A percentile compares a stretch with the other conserved stretches of the same genome.
These are phyloP conservation scores for Catharus fuscescens DNA, from an alignment of 2,113 vertebrate genomes.

Conservation along the genomic window DNA sequence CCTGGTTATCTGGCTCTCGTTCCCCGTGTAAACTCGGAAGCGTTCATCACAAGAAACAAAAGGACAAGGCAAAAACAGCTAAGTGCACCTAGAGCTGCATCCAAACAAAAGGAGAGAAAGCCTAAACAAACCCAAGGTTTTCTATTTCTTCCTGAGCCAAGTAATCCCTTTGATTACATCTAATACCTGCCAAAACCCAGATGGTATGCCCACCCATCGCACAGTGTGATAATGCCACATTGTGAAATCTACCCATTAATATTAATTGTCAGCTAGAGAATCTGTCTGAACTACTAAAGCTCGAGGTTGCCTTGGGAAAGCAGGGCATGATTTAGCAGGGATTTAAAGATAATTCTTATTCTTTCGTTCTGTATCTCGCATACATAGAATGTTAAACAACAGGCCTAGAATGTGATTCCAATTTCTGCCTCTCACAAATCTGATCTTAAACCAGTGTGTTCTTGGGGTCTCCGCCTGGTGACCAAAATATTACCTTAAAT, in stretches of 20 bases:
- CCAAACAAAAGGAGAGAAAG: slow-evolving; percentile 79
- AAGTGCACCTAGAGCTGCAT: slow-evolving; percentile 75
- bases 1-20: neutral
- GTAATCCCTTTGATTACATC: slow-evolving; percentile 98
- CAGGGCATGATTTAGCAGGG: slow-evolving; percentile 86
- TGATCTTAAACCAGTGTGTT: slow-evolving; percentile 62
- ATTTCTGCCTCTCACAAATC: slow-evolving; percentile 55
- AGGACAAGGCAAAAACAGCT: slow-evolving; percentile 64
- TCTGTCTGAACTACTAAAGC: slow-evolving; percentile 88
- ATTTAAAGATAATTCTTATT: slow-evolving; percentile 88
- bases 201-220: slow-evolving; percentile 95
- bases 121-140: slow-evolving; percentile 82
- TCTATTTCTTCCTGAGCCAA: slow-evolving; percentile 88
- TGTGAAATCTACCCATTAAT: slow-evolving; percentile 94
- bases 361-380: slow-evolving; percentile 75
- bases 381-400: slow-evolving; percentile 81
- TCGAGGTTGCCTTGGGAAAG: slow-evolving; percentile 87
- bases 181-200: slow-evolving; percentile 96
- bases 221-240: slow-evolving; percentile 93
- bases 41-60: slow-evolving; percentile 66
- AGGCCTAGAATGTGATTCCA: slow-evolving; percentile 40
- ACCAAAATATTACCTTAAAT: slow-evolving; percentile 67
- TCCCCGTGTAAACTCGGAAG: slow-evolving; percentile 35
- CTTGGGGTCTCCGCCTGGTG: slow-evolving; percentile 63
- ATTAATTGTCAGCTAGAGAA: slow-evolving; percentile 92